phyloP scores from a whole-genome alignment of 2,888 invertebrate species.

The Pyrrhia umbra region DNA sequence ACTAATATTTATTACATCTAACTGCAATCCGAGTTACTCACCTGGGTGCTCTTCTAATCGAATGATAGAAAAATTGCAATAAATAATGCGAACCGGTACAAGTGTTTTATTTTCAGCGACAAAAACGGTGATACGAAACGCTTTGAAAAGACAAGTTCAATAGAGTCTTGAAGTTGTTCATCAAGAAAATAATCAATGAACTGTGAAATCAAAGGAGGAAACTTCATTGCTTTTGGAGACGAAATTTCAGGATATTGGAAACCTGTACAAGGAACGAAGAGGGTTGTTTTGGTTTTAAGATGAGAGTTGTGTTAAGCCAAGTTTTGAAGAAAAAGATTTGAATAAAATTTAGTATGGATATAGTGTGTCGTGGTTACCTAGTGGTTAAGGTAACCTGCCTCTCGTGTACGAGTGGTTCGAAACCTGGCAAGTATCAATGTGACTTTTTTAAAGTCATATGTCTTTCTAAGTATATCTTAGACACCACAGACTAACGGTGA shows the following conservation, averaged over 20 bases:
- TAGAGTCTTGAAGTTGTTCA: constrained; percentile 11
- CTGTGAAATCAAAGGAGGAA: constrained; percentile 54
- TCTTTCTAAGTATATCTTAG: no score
- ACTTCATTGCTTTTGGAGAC: constrained; percentile 12
- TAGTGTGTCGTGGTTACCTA: no score
- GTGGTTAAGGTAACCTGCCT: no score
- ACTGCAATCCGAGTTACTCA: not conserved
- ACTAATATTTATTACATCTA: not conserved
- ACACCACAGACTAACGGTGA: no score
- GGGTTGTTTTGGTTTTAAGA: not conserved
- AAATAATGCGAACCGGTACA: not conserved
- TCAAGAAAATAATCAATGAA: constrained; percentile 29
- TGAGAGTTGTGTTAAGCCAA: not conserved
- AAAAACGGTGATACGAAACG: not conserved
- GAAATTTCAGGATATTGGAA: constrained; percentile 19
- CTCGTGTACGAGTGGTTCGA: no score
- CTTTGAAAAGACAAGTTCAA: constrained; percentile 23
- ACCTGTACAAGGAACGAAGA: not conserved
- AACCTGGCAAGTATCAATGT: no score
- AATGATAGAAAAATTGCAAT: not conserved
- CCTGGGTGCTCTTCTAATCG: not conserved
- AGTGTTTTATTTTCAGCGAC: constrained; percentile 1
- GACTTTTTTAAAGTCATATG: no score
- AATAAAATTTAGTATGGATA: no score
- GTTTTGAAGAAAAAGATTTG: not conserved